Conservation (phyloP, 2,797 vertebrate species). For the Cichlasoma orientale region DNA sequence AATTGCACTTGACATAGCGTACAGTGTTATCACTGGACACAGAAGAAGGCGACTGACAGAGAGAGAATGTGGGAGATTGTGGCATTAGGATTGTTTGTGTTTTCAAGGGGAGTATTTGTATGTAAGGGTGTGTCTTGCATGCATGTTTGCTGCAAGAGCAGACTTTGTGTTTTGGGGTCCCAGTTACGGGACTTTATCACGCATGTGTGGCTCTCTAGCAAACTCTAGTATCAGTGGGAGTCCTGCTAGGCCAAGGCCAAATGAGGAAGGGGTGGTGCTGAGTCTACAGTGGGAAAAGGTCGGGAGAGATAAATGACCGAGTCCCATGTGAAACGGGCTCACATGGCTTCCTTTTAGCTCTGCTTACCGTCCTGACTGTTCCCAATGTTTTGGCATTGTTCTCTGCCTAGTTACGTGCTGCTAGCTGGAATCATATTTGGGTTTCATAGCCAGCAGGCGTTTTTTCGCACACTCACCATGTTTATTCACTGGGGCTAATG, state of each 20-base stretch:
- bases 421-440: constrained; percentile 57
- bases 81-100: constrained; percentile 38
- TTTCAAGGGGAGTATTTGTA: constrained; percentile 25
- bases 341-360: constrained; percentile 56
- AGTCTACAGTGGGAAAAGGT: constrained; percentile 48
- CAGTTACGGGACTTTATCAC: constrained; percentile 50
- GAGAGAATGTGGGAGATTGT: constrained; percentile 13
- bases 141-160: constrained; percentile 38
- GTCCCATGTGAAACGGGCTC: constrained; percentile 66
- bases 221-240: constrained; percentile 43
- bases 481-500: constrained; percentile 63
- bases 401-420: constrained; percentile 39
- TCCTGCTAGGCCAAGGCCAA: constrained; percentile 52
- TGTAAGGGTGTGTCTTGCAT: constrained; percentile 41
- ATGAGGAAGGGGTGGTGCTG: constrained; percentile 48
- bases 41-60: constrained; percentile 19
- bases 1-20: constrained; percentile 54
- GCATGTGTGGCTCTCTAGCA: constrained; percentile 21
- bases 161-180: constrained; percentile 57
- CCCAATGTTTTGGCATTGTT: constrained; percentile 52
- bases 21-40: constrained; percentile 43
- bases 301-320: constrained; percentile 36
- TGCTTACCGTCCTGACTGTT: constrained; percentile 41
- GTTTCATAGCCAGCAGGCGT: constrained; percentile 48
- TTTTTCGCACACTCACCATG: constrained; percentile 47